These are phyloP conservation scores for Grammomys surdaster DNA, from an alignment of 2,113 vertebrate genomes.

Conservation along the genomic window DNA sequence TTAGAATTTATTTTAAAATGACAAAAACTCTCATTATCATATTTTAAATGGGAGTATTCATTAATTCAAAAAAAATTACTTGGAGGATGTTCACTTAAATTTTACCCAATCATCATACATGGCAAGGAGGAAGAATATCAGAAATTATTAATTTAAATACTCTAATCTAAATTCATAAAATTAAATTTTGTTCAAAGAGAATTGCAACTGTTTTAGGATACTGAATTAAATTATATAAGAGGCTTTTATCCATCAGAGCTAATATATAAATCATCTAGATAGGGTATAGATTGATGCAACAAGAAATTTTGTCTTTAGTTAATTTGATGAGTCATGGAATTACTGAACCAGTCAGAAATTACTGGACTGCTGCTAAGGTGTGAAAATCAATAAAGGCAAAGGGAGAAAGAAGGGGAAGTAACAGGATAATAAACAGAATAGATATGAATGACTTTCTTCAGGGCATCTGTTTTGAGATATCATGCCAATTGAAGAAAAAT, in stretches of 20 bases:
- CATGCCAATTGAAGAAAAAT: conserved; percentile 56
- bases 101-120: not conserved
- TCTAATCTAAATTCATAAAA: not conserved
- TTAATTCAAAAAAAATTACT: not conserved
- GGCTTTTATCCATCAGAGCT: not conserved
- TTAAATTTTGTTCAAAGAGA: not conserved
- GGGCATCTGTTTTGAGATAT: conserved; percentile 65
- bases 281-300: not conserved
- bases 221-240: conserved; percentile 1
- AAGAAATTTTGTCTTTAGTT: conserved; percentile 29
- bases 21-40: not conserved
- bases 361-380: not conserved
- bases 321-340: conserved; percentile 65
- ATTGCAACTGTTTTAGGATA: not conserved
- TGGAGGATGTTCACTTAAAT: not conserved
- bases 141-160: conserved; percentile 7
- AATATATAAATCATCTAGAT: not conserved
- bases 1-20: conserved; percentile 7
- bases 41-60: not conserved
- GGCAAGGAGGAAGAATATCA: not conserved
- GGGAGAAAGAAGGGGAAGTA: not conserved
- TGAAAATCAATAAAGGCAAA: conserved; percentile 56
- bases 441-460: conserved; percentile 52
- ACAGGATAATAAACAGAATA: conserved; percentile 43
- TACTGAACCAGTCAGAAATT: conserved; percentile 58